phyloP scores from a whole-genome alignment of 1,140 invertebrate genomes.

The Tetramorium alpestre region DNA sequence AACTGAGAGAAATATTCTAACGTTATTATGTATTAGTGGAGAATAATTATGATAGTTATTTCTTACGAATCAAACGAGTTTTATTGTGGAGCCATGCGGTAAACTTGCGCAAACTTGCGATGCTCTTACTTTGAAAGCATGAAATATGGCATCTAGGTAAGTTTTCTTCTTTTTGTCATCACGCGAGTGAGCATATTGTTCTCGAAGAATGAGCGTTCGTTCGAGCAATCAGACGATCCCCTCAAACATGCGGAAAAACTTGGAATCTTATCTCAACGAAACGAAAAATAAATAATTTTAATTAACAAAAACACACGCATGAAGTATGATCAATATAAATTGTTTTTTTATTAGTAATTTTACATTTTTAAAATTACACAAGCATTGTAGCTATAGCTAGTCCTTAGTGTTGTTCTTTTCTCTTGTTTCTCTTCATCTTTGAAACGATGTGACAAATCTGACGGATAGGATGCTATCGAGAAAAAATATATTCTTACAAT shows the following conservation, averaged over 20 bases:
- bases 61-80: background rate
- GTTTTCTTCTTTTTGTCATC: slow-evolving; percentile 16
- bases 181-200: slow-evolving; percentile 49
- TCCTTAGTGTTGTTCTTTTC: background rate
- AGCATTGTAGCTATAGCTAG: background rate
- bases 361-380: background rate
- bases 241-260: slow-evolving; percentile 9
- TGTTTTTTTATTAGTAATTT: background rate
- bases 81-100: slow-evolving; percentile 22
- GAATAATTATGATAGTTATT: slow-evolving; percentile 4
- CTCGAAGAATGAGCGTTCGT: slow-evolving; percentile 44
- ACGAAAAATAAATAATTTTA: background rate
- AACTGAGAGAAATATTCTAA: background rate
- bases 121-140: background rate
- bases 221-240: slow-evolving; percentile 22
- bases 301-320: background rate
- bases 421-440: background rate
- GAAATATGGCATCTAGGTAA: slow-evolving; percentile 58
- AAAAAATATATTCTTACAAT: background rate
- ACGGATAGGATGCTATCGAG: background rate
- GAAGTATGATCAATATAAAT: background rate
- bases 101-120: background rate
- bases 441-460: background rate
- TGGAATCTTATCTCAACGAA: background rate
- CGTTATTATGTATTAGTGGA: background rate